These are phyloP conservation scores for Bolborhynchus lineola DNA, from an alignment of 2,113 vertebrate genomes.

Conservation along the genomic window DNA sequence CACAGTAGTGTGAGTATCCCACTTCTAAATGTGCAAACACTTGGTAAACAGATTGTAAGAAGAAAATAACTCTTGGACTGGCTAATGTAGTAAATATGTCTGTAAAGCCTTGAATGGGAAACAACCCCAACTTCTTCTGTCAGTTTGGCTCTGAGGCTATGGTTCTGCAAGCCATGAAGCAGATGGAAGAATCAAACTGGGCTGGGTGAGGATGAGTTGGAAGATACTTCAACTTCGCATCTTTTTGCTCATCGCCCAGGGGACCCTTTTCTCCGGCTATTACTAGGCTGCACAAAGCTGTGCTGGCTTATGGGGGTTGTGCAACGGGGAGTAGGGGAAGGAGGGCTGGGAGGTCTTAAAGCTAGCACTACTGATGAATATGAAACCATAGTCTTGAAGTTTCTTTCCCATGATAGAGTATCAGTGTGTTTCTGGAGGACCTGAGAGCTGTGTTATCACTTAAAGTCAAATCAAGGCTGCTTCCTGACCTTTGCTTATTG, in stretches of 20 bases:
- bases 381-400: neutral
- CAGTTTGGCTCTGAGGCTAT: neutral
- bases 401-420: neutral
- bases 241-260: neutral
- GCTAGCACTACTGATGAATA: neutral
- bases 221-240: neutral
- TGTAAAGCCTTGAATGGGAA: constrained; percentile 6
- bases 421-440: neutral
- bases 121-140: neutral
- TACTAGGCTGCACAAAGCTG: neutral
- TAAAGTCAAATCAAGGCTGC: neutral
- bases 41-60: neutral
- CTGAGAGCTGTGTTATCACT: neutral
- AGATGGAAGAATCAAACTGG: neutral
- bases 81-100: neutral
- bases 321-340: neutral
- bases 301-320: neutral
- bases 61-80: neutral
- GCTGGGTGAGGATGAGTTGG: neutral
- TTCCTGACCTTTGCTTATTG: neutral
- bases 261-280: neutral
- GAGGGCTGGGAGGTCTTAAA: neutral
- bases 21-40: neutral
- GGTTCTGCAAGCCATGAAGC: neutral
- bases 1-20: neutral